Base-by-base conservation (phyloP, 2,113 vertebrate species). In the Channa maculata region DNA sequence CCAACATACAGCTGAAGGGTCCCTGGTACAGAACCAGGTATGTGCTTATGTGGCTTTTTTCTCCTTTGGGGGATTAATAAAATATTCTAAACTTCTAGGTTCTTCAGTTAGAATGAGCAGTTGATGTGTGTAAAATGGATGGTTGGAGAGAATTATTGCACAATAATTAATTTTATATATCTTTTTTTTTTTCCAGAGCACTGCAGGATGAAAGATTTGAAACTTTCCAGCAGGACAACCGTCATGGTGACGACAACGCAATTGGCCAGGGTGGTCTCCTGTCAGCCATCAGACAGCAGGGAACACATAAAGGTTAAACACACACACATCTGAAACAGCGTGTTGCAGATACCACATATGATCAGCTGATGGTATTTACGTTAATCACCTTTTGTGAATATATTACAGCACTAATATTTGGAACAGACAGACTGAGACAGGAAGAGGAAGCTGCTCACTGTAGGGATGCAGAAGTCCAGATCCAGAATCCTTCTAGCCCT, bases 241-340 rank as follows among this genome's bases (percentile, higher is more conserved):
- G 13, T 14, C 43, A 2, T 12, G 36, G 13, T 14, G 52, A 64
- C 53, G 52, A 66, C 75, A 37, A 39, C 1, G 4, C 34, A 14
- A 5, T 12, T 55, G 65, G 34, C 37, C 75, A 72, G 14, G 65
- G 33, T 8, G 1, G 2, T 59, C 55, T 48, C 13, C 45, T 4
- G 8, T 10, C 71, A 52, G 38, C 54, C 54, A 6, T 36, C 70
- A 59, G 53, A 38, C 65, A 44, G 48, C 62, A 83, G 14, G 52
- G 54, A 72, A n/a, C 62, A 33, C 36, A 59, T 64, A n/a, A 49
- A 84, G 84, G 89, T 92, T 5, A 55, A 66, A 52, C 9, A 43
- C 14, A 50, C 14, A 39, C n/a, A 9, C 33, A 41, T 41, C 39
- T 41, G 39, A 41, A 4, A 41, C 4, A 41, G 6, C 4, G 6